These are phyloP conservation scores for Cryptotermes secundus DNA, from an alignment of 1,140 invertebrate genomes.

Conservation along the genomic window DNA sequence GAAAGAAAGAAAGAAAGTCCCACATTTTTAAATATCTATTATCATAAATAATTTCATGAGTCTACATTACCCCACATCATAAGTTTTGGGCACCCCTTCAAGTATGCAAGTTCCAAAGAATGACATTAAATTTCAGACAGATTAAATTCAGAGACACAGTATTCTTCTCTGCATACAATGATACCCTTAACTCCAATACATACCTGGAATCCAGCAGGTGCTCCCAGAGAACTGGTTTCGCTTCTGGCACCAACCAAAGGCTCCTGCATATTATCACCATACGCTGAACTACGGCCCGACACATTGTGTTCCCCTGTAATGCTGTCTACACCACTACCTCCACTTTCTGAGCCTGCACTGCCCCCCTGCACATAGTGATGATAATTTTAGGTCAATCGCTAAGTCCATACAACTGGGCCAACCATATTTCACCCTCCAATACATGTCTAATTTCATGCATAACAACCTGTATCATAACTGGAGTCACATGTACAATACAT, in stretches of 20 bases:
- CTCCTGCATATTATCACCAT: slow-evolving; percentile 67
- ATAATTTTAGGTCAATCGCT: not conserved
- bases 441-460: too few species aligned
- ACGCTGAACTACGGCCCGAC: slow-evolving; percentile 85
- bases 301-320: slow-evolving; percentile 82
- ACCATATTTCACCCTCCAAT: too few species aligned
- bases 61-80: too few species aligned
- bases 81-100: not conserved
- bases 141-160: not conserved
- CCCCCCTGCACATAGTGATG: slow-evolving; percentile 52
- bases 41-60: too few species aligned
- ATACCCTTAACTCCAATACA: slow-evolving; percentile 32
- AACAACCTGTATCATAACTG: too few species aligned
- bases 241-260: slow-evolving; percentile 49
- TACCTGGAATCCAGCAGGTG: slow-evolving; percentile 51
- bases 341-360: slow-evolving; percentile 79
- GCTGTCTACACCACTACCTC: slow-evolving; percentile 85
- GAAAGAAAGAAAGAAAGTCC: too few species aligned
- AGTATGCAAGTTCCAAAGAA: not conserved
- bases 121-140: too few species aligned
- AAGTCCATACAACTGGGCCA: not conserved
- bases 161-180: not conserved
- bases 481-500: too few species aligned
- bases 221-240: slow-evolving; percentile 58
- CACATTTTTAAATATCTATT: too few species aligned